These are phyloP conservation scores for Delia radicum DNA, from an alignment of 1,140 invertebrate species.

Conservation along the genomic window DNA sequence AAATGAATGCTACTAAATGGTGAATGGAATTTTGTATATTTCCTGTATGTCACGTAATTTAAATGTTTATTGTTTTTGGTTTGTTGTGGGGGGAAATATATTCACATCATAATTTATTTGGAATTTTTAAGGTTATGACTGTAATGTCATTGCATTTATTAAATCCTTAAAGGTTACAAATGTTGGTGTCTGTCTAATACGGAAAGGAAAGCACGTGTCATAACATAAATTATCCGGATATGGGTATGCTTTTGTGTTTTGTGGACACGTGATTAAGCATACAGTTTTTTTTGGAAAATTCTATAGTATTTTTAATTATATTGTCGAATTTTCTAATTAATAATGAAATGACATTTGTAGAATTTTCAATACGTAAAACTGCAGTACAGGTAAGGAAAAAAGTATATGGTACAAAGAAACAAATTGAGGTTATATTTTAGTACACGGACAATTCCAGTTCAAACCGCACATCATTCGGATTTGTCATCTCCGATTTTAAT, in stretches of 20 bases:
- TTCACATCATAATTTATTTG: background rate
- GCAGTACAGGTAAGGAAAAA: too few relatives aligned
- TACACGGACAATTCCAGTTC: too few relatives aligned
- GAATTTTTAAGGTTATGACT: background rate
- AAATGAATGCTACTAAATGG: conserved; percentile 17
- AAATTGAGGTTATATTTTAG: too few relatives aligned
- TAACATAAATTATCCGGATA: conserved; percentile 16
- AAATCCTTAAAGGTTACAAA: conserved; percentile 10
- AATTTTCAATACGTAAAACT: too few relatives aligned
- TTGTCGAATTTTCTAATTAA: too few relatives aligned
- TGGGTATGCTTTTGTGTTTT: background rate
- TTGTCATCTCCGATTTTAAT: too few relatives aligned
- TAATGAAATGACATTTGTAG: too few relatives aligned
- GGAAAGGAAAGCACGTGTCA: background rate
- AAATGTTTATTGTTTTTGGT: background rate
- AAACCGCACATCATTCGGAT: too few relatives aligned
- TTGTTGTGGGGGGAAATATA: background rate
- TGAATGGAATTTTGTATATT: background rate
- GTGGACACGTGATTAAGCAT: background rate
- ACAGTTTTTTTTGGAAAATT: too few relatives aligned
- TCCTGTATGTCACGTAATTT: background rate
- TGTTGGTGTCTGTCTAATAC: background rate
- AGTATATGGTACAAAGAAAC: too few relatives aligned
- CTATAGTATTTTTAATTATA: too few relatives aligned
- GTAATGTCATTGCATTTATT: background rate